These are phyloP conservation scores for Brachypodius melanocephalos DNA, from an alignment of 2,113 vertebrate genomes.

Conservation along the genomic window DNA sequence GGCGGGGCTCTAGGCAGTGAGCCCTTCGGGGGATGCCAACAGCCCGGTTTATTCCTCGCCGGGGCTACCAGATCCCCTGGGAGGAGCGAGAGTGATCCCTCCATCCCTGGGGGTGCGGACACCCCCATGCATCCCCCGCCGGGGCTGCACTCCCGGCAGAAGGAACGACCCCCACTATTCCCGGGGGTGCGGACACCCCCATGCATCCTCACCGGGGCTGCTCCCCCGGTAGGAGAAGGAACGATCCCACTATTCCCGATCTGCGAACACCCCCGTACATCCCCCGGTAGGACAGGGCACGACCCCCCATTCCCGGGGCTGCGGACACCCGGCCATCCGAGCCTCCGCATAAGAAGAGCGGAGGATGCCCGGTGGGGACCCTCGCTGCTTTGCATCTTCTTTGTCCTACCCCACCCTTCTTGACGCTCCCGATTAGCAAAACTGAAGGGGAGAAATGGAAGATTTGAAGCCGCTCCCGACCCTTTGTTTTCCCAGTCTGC, in stretches of 20 bases:
- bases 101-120: background rate
- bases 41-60: no score
- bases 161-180: background rate
- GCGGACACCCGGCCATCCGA: background rate
- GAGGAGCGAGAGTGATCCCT: background rate
- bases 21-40: no score
- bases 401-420: background rate
- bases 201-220: background rate
- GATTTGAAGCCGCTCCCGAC: no score
- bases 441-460: accelerated
- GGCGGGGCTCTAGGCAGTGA: background rate
- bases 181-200: background rate
- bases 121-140: background rate
- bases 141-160: no score
- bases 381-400: background rate
- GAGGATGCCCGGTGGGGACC: background rate
- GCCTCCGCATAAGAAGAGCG: no score
- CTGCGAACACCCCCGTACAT: no score
- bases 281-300: no score
- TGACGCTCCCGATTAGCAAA: background rate
- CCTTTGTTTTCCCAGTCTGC: background rate
- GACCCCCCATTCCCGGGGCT: no score
- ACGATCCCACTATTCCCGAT: no score
- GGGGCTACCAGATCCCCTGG: background rate
- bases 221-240: no score